Base-by-base conservation (phyloP, 2,888 invertebrate genomes). In the Lissocephala sabroskyi region DNA sequence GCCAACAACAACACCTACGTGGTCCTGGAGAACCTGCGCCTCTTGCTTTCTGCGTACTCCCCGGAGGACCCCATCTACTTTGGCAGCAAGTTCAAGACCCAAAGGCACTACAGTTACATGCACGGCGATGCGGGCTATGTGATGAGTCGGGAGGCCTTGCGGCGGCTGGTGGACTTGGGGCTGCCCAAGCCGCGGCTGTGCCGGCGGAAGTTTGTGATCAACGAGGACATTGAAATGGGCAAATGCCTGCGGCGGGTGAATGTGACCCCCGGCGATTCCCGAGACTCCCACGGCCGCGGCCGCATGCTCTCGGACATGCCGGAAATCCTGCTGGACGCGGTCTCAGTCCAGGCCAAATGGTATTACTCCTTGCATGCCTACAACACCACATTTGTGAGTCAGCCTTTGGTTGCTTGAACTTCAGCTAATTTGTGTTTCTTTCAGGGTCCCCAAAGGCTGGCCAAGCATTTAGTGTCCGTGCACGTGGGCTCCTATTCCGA, bases 1-100 rank as follows among this genome's bases (percentile, higher is more conserved):
- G 97, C 98, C 10, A 97, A 98, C 77, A 98, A 98, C 85, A 97
- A 23, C 82, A 94, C 94, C 26, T 98, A 96, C 83, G 94, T 97
- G 4, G 88, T 99, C 19, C 89, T 98, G 47, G 98, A 99, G 85
- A 99, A 99, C 84, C 86, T 99, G 6, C 88, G 98, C 7, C 92
- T 92, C 73, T 92, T 97, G 90, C 83, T 98, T 11, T 87, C 89
- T 3, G 88, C 90, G 0, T 88, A 93, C 77, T 88, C 90, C 66
- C 87, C 92, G 0, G 86, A 87, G 0, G 88, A 89, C 1, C 91
- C 96, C 0, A 86, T 96, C 2, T 97, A 95, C 84, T 97, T 95
- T 80, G 96, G 96, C 0, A 95, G 95, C 79, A 88, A 92, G 54
- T 96, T 96, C 83, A 95, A 95, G 2, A 11, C 5, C 1, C 16